Evolutionary conservation across 23 tunicate species (phyloP), one percentile per base, ranked within the genome.

Genomic region (Styela clava): DNA sequence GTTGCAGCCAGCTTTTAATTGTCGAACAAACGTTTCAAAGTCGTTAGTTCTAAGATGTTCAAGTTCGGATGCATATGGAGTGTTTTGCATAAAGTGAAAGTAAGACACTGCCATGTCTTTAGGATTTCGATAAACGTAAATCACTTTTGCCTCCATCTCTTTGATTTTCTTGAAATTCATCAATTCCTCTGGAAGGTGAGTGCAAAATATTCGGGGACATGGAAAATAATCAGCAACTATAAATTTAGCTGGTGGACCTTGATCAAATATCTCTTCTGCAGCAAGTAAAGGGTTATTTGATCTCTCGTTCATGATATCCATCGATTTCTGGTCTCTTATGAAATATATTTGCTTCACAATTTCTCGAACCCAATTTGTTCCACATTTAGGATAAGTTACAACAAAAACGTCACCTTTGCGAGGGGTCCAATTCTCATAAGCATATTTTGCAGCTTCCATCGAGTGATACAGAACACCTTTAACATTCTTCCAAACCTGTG

Each of bases 301-400:
- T 44, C 56, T 7, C 7, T 7, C 56, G 12, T 44, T 44, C 56
- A 44, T 44, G 12, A 44, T 44, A 5, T 44, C 56, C 56, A 44
- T 44, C 7, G 7, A 12, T 12, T 44, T 44, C 7, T 7, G 56
- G 12, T 44, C 12, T 12, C 56, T 7, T 5, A 44, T 44, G 56
- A 44, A 44, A 7, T 5, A 44, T 5, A 44, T 44, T 44, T 44
- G 56, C 56, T 44, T 44, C 56, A 44, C 56, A 7, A 44, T 12
- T 12, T 44, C 56, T 7, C 56, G 12, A 7, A 76, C 16, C 81
- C 81, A 76, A n/a, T 64, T 35, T 3, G 81, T 76, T 3, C 81
- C 81, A 29, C 81, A 76, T 29, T 76, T 76, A 3, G 81, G 68
- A 44, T 76, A 76, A 36, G 81, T 76, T 24, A 35, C 24, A 20